Evolutionary conservation across 2,888 invertebrate genomes (phyloP).

Genomic region (Orthosia cruda): DNA sequence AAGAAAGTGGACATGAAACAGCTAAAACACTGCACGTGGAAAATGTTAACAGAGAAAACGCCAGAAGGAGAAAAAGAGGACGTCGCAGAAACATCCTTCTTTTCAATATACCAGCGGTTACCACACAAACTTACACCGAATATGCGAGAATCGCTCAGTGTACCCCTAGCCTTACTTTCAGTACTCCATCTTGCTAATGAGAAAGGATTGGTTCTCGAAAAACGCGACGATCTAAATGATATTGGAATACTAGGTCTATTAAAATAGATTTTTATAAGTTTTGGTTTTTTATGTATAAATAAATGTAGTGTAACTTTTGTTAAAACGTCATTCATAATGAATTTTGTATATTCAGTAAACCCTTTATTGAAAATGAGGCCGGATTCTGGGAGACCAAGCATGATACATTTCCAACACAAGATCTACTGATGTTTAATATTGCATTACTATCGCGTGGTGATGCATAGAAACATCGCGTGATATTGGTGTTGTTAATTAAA

Average conservation of each 20-base stretch:
- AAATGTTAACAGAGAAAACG: conserved; percentile 89
- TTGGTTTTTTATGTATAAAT: conserved; percentile 34
- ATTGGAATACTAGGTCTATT: conserved; percentile 88
- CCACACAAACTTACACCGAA: conserved; percentile 91
- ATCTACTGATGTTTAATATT: not conserved
- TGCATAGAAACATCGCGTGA: conserved; percentile 15
- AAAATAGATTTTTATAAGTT: conserved; percentile 66
- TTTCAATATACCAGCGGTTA: conserved; percentile 91
- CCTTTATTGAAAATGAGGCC: not conserved
- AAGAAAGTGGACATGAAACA: conserved; percentile 97
- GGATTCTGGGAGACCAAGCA: not conserved
- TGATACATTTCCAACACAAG: not conserved
- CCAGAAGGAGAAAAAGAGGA: conserved; percentile 79
- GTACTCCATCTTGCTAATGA: conserved; percentile 97
- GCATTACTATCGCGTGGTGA: not conserved
- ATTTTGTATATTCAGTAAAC: not conserved
- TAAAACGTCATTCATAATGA: conserved; percentile 8
- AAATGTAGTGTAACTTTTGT: conserved; percentile 31
- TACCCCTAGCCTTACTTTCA: conserved; percentile 95
- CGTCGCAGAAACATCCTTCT: conserved; percentile 90
- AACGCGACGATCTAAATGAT: conserved; percentile 89
- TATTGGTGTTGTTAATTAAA: not conserved
- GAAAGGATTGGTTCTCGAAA: conserved; percentile 92
- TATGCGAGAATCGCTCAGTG: conserved; percentile 94
- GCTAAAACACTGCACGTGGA: conserved; percentile 95